Conservation (phyloP, 2,797 vertebrate genomes). For the Pangasius larnaudii region DNA sequence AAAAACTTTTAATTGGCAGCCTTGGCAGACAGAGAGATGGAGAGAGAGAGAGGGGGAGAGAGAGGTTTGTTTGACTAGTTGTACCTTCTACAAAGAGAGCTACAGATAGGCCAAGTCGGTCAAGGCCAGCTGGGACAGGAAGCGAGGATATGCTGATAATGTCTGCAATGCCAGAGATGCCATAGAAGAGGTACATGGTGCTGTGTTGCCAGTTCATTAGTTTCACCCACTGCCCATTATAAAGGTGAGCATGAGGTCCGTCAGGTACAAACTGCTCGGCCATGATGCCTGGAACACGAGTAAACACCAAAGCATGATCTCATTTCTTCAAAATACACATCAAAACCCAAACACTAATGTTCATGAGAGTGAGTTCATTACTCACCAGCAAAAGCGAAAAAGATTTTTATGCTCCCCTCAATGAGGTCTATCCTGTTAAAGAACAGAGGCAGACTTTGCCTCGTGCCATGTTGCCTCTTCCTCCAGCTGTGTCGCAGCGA, state of each 20-base stretch:
- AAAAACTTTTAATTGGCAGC: neutral
- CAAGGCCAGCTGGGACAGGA: slow-evolving; percentile 76
- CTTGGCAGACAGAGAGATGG: neutral
- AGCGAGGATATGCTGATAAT: slow-evolving; percentile 68
- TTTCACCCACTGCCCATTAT: slow-evolving; percentile 82
- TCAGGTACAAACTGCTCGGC: slow-evolving; percentile 94
- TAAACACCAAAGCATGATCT: neutral
- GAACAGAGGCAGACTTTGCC: slow-evolving; percentile 36
- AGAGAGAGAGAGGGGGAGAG: neutral
- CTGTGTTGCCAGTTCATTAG: slow-evolving; percentile 98
- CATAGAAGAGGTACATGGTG: slow-evolving; percentile 97
- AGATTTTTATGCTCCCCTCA: slow-evolving; percentile 80
- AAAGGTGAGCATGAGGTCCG: slow-evolving; percentile 88
- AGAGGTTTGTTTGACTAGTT: neutral
- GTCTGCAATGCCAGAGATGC: slow-evolving; percentile 79
- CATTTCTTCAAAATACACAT: neutral
- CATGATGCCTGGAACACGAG: slow-evolving; percentile 82
- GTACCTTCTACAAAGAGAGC: slow-evolving; percentile 90
- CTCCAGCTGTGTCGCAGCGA: slow-evolving; percentile 76
- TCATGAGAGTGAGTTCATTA: neutral
- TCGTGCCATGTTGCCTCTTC: slow-evolving; percentile 59
- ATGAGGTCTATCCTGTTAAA: slow-evolving; percentile 78
- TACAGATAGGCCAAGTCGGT: slow-evolving; percentile 80
- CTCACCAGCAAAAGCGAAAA: slow-evolving; percentile 85
- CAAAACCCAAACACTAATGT: neutral